Evolutionary conservation across 2,888 invertebrate species (phyloP).

Genomic region (Cosmia pyralina): DNA sequence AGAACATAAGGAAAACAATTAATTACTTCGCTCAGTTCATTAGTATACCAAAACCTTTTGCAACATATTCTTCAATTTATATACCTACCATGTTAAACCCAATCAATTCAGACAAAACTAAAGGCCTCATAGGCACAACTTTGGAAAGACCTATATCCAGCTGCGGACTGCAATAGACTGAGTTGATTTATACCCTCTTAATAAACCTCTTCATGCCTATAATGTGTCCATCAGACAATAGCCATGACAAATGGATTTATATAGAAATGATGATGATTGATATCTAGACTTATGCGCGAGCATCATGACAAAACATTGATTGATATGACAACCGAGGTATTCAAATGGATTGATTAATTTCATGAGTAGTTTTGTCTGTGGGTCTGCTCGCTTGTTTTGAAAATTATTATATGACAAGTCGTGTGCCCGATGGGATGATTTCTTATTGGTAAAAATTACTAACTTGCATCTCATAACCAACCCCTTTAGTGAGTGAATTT

Average conservation of each 20-base stretch:
- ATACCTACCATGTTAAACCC: background rate
- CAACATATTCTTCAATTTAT: background rate
- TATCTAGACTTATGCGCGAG: conserved; percentile 26
- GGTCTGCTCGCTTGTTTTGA: background rate
- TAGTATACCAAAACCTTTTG: conserved; percentile 13
- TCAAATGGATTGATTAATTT: conserved; percentile 34
- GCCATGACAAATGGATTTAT: conserved; percentile 55
- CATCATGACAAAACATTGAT: conserved; percentile 43
- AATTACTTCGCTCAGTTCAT: conserved; percentile 23
- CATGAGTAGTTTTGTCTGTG: background rate
- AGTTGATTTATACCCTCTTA: conserved; percentile 34
- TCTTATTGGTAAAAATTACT: background rate
- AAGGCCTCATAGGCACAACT: background rate
- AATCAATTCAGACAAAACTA: background rate
- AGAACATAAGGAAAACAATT: background rate
- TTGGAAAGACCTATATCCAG: background rate
- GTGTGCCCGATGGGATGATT: background rate
- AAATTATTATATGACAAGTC: background rate
- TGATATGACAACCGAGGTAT: conserved; percentile 35
- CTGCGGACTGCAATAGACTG: background rate
- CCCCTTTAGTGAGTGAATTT: no score
- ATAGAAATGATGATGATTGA: conserved; percentile 53
- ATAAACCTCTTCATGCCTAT: conserved; percentile 26
- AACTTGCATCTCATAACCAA: no score
- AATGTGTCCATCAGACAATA: conserved; percentile 37